Evolutionary conservation across 2,888 invertebrate species (phyloP).

Genomic region (Erebia aethiops): DNA sequence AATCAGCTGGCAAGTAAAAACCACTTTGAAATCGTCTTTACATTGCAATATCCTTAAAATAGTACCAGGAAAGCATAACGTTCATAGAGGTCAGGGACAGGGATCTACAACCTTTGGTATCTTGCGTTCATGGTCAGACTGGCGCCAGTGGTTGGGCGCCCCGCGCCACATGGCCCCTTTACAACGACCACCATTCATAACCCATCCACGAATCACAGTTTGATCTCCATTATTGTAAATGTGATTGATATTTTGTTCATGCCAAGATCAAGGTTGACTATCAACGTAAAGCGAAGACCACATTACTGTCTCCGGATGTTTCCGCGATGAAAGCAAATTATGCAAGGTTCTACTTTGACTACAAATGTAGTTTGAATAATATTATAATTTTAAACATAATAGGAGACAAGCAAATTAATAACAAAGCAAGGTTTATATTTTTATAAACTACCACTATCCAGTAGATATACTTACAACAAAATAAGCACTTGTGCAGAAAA

Average conservation of each 20-base stretch:
- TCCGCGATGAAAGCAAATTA: not conserved
- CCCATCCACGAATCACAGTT: constrained; percentile 51
- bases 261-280: constrained; percentile 47
- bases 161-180: constrained; percentile 51
- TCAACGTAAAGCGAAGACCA: constrained; percentile 10
- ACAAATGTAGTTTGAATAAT: not conserved
- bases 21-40: not conserved
- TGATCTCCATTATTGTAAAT: constrained; percentile 51
- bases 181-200: constrained; percentile 65
- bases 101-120: constrained; percentile 68
- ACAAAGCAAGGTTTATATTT: no score
- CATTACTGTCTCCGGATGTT: constrained; percentile 9
- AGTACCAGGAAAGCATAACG: constrained; percentile 47
- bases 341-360: not conserved
- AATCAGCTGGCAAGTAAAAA: constrained; percentile 10
- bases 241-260: constrained; percentile 47
- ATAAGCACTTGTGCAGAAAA: not conserved
- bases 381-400: no score
- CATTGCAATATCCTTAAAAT: constrained; percentile 11
- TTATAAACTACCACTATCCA: not conserved
- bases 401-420: no score
- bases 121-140: constrained; percentile 65
- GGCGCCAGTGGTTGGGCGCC: constrained; percentile 62
- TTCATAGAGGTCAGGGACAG: constrained; percentile 64
- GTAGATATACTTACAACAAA: not conserved